Percentiles rank a stretch among this genome's conserved stretches.
phyloP scores from a whole-genome alignment of 2,888 invertebrate species.

The Drosophila sordidula region DNA sequence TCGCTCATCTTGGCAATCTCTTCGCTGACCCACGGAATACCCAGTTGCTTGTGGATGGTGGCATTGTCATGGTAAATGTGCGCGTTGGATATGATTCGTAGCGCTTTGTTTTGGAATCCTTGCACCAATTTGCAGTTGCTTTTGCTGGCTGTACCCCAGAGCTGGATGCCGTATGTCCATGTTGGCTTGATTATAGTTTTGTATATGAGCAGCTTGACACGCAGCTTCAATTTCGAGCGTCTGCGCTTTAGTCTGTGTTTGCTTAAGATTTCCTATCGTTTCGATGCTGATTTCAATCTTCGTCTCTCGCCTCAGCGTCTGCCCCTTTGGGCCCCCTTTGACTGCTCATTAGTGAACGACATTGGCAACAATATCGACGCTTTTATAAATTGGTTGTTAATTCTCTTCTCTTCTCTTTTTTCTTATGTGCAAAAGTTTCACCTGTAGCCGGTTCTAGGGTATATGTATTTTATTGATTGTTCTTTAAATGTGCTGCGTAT shows the following conservation, averaged over 20 bases:
- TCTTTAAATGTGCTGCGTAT: constrained; percentile 23
- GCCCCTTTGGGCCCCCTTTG: constrained; percentile 7
- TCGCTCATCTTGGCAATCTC: no score
- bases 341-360: constrained; percentile 48
- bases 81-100: no score
- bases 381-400: constrained; percentile 51
- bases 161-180: no score
- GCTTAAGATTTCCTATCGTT: constrained; percentile 23
- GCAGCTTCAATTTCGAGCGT: no score
- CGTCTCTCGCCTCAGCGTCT: background rate
- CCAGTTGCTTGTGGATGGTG: no score
- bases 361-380: constrained; percentile 54
- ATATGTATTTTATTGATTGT: constrained; percentile 38
- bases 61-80: no score
- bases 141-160: no score
- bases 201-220: no score
- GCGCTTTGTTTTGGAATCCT: no score
- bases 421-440: constrained; percentile 39
- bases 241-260: constrained; percentile 1
- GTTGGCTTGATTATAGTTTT: no score
- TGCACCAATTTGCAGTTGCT: no score
- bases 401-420: constrained; percentile 25
- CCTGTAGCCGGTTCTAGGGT: constrained; percentile 19
- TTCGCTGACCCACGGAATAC: no score
- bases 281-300: constrained; percentile 62